Evolutionary conservation across 2,888 invertebrate genomes (phyloP).

Genomic region (Drosophila macrospina): DNA sequence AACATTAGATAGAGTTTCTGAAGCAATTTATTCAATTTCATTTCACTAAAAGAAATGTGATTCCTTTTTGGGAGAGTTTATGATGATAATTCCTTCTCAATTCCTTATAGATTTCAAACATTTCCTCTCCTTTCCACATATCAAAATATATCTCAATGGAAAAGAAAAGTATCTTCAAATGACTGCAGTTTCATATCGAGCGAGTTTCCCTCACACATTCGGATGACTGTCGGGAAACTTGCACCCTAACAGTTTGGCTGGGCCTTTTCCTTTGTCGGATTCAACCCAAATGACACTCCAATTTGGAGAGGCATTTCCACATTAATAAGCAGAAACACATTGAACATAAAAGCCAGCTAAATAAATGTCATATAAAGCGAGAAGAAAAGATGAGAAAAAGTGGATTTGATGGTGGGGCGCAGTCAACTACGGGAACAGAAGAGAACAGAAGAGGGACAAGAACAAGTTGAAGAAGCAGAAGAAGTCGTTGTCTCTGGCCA

Average conservation of each 20-base stretch:
- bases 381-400: slow-evolving; percentile 40
- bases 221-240: slow-evolving; percentile 48
- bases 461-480: slow-evolving; percentile 47
- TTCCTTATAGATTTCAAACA: slow-evolving; percentile 5
- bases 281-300: slow-evolving; percentile 75
- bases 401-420: slow-evolving; percentile 61
- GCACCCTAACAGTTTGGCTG: slow-evolving; percentile 42
- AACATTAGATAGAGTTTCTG: too few relatives aligned
- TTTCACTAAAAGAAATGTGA: too few relatives aligned
- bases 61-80: too few relatives aligned
- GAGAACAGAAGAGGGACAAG: background rate
- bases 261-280: slow-evolving; percentile 30
- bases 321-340: slow-evolving; percentile 77
- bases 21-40: too few relatives aligned
- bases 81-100: slow-evolving; percentile 12
- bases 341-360: slow-evolving; percentile 63
- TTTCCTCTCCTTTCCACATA: background rate
- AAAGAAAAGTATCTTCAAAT: slow-evolving; percentile 7
- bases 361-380: slow-evolving; percentile 62
- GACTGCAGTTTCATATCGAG: slow-evolving; percentile 15
- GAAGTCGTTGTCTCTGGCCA: slow-evolving; percentile 59
- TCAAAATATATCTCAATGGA: slow-evolving; percentile 21
- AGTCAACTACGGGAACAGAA: slow-evolving; percentile 55
- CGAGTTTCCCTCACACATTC: slow-evolving; percentile 39
- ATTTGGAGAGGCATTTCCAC: slow-evolving; percentile 81